Evolutionary conservation across 1,140 invertebrate species (phyloP), one percentile per base, ranked within the genome.

Genomic region (Proctacanthus coquilletti): DNA sequence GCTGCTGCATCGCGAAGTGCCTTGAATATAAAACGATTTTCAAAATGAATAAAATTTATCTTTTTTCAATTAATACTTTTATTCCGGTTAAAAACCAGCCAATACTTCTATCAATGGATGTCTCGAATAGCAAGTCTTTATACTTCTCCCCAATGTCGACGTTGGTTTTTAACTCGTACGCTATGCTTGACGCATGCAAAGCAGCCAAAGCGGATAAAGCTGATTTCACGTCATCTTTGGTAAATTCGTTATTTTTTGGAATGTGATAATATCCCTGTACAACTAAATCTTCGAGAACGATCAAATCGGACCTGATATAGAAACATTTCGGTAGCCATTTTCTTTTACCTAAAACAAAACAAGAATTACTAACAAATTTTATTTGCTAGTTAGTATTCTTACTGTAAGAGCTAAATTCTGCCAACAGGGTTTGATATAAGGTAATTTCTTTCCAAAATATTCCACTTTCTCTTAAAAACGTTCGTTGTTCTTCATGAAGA

Each of bases 251-350:
- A 0, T 62, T 13, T 23, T 47, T 45, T 0, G 36, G 8, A 0
- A 43, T 39, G 5, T 56, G 42, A 5, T 57, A 48, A 11, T 62
- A 58, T 14, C 52, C 56, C 0, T 40, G 31, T 0, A 20, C 5
- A 5, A 42, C 40, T 0, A 66, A 40, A 3, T 67, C 50, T 39
- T 66, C 59, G 2, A 65, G 44, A 0, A 68, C 51, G 3, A 62
- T 35, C 8, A 61, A 27, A 41, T 65, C 50, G 0, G 50, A 25
- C 0, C 58, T 56, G 1, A 46, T 42, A 5, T 50, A 51, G 39
- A 51, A 56, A 19, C 61, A 62, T 10, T 38, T 38, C 34, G 56
- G 38, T 20, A 39, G 30, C 50, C 51, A 56, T 2, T 36, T 36
- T 27, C 9, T 9, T 8, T 36, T 27, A 1, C 17, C 35, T 36